Evolutionary conservation across 1,140 invertebrate genomes (phyloP).

Genomic region (Lepeophtheirus salmonis): DNA sequence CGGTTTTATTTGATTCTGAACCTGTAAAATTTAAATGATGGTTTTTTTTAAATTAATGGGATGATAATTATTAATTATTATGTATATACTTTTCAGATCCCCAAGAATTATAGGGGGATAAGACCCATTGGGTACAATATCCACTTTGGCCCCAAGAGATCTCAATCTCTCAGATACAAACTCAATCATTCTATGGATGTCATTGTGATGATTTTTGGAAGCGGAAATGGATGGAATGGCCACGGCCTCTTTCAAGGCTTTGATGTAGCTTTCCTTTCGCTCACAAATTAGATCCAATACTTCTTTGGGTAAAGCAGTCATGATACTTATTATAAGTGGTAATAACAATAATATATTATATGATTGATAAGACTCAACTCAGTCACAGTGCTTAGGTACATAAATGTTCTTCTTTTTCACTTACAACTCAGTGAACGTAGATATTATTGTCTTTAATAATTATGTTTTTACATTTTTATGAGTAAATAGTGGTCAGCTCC

Average conservation of each 20-base stretch:
- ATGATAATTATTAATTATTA: background rate
- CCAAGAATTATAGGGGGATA: background rate
- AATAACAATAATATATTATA: too few relatives aligned
- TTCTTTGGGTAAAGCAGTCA: too few relatives aligned
- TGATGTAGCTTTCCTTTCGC: conserved; percentile 54
- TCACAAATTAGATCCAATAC: conserved; percentile 36
- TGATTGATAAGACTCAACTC: too few relatives aligned
- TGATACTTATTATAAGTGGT: too few relatives aligned
- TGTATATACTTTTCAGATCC: background rate
- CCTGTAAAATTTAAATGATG: background rate
- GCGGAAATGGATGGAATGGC: conserved; percentile 88
- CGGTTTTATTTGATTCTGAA: conserved; percentile 1
- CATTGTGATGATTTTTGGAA: conserved; percentile 52
- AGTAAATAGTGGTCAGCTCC: too few relatives aligned
- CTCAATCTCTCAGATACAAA: conserved; percentile 35
- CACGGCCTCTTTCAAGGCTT: conserved; percentile 60
- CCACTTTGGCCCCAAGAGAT: conserved; percentile 52
- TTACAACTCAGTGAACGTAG: too few relatives aligned
- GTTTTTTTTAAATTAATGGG: background rate
- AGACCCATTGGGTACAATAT: conserved; percentile 43
- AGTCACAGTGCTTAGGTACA: too few relatives aligned
- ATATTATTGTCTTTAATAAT: too few relatives aligned
- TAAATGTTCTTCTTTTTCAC: too few relatives aligned
- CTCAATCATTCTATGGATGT: conserved; percentile 53
- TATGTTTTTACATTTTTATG: too few relatives aligned